phyloP scores from a whole-genome alignment of 2,797 vertebrate genomes.

The Lacerta bilineata region DNA sequence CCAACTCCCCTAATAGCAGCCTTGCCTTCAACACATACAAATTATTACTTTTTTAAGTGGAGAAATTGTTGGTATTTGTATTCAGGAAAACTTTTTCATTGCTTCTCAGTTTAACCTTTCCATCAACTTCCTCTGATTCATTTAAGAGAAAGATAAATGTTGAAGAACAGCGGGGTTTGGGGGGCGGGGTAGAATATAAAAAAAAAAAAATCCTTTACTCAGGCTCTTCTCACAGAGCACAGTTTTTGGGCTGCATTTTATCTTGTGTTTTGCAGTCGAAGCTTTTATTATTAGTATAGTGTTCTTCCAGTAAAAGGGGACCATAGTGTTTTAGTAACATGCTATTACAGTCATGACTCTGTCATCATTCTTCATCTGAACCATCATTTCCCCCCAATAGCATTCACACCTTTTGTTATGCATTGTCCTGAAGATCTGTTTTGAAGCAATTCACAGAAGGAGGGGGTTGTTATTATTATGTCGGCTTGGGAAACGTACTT shows the following conservation, averaged over 20 bases:
- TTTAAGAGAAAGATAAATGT: constrained; percentile 6
- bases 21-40: constrained; percentile 42
- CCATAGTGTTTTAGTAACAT: constrained; percentile 31
- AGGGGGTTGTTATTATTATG: constrained; percentile 12
- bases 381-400: constrained; percentile 14
- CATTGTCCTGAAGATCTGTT: constrained; percentile 22
- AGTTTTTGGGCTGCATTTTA: constrained; percentile 43
- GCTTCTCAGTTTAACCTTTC: constrained; percentile 59
- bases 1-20: constrained; percentile 26
- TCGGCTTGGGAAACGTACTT: neutral
- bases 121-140: constrained; percentile 58
- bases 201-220: constrained; percentile 37
- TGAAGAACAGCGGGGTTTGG: constrained; percentile 29
- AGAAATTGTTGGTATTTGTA: constrained; percentile 16
- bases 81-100: constrained; percentile 38
- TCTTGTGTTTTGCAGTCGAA: neutral
- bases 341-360: neutral
- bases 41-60: constrained; percentile 36
- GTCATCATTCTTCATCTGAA: constrained; percentile 5
- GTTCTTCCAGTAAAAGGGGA: neutral
- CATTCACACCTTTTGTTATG: constrained; percentile 11
- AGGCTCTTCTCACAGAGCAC: neutral
- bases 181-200: constrained; percentile 12
- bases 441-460: neutral
- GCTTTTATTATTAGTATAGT: constrained; percentile 40